Evolutionary conservation across 2,797 vertebrate species (phyloP).

Genomic region (Microhierax caerulescens): DNA sequence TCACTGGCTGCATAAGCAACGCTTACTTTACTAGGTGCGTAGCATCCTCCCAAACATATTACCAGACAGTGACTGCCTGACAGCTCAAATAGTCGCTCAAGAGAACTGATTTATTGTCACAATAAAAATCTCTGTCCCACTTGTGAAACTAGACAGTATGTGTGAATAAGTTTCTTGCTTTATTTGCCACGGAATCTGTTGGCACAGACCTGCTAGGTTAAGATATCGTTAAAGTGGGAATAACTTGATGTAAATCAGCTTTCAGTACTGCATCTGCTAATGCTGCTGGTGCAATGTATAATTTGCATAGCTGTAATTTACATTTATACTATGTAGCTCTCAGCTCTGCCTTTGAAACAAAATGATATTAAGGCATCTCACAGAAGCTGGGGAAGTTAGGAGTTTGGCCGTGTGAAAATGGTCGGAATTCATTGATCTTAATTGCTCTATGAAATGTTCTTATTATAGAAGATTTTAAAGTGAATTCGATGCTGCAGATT

Average conservation of each 20-base stretch:
- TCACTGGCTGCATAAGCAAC: slow-evolving; percentile 94
- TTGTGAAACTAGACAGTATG: not conserved
- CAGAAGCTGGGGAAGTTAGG: not conserved
- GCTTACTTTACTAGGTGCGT: slow-evolving; percentile 92
- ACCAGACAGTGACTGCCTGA: not conserved
- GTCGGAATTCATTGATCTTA: not conserved
- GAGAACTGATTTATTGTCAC: not conserved
- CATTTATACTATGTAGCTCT: not conserved
- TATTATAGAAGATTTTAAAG: not conserved
- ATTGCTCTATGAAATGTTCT: not conserved
- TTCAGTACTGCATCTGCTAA: not conserved
- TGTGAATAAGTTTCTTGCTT: not conserved
- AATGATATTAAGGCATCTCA: not conserved
- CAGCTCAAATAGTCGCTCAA: not conserved
- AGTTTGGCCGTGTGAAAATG: not conserved
- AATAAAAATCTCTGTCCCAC: not conserved
- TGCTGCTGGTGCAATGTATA: not conserved
- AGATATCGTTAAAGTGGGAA: not conserved
- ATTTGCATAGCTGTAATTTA: slow-evolving; percentile 25
- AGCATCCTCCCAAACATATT: not conserved
- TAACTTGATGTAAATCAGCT: slow-evolving; percentile 11
- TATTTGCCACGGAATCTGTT: not conserved
- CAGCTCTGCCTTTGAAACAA: not conserved
- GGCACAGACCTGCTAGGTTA: not conserved
- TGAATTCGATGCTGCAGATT: not conserved